phyloP scores from a whole-genome alignment of 2,797 vertebrate genomes.

The Ibycter americanus region DNA sequence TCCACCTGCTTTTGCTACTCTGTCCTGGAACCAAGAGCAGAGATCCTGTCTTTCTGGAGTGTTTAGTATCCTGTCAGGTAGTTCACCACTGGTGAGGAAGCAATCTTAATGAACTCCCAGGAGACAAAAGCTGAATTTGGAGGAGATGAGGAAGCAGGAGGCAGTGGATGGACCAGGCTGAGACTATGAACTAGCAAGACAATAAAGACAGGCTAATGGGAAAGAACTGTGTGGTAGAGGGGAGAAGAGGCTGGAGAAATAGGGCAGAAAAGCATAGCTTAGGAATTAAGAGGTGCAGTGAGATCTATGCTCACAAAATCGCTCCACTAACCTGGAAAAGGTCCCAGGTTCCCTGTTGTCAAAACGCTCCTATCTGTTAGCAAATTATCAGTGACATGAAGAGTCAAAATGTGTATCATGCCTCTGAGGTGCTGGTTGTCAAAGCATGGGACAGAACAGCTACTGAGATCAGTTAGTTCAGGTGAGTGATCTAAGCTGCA shows the following conservation, averaged over 20 bases:
- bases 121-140: background rate
- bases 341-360: background rate
- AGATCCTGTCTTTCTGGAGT: background rate
- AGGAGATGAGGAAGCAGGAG: background rate
- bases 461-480: background rate
- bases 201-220: background rate
- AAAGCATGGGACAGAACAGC: background rate
- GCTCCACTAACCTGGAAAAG: background rate
- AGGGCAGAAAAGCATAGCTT: background rate
- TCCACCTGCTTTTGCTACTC: background rate
- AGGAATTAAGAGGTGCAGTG: background rate
- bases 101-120: background rate
- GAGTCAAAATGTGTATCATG: background rate
- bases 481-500: background rate
- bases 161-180: background rate
- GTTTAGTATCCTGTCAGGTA: background rate
- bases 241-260: background rate
- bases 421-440: background rate
- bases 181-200: background rate
- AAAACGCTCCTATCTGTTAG: background rate
- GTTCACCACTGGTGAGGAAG: background rate
- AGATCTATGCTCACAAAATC: background rate
- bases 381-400: background rate
- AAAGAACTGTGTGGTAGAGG: background rate
- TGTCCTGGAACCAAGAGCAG: background rate